Evolutionary conservation across 37 sponge, comb jelly and placozoan species (phyloP).

Genomic region (Chondrosia reniformis): DNA sequence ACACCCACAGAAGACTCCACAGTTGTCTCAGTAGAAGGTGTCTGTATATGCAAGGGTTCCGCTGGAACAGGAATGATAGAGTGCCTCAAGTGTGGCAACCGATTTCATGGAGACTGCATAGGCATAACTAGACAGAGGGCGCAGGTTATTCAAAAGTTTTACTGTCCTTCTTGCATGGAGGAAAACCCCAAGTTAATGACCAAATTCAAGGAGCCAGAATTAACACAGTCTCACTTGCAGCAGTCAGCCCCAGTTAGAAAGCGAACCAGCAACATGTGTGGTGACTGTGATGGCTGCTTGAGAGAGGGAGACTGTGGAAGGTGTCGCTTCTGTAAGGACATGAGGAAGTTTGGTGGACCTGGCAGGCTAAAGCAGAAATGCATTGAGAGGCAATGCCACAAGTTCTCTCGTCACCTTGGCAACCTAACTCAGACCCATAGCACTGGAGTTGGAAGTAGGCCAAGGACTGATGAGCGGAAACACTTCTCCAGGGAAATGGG

Average conservation of each 20-base stretch:
- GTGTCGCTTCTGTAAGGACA: constrained; percentile 82
- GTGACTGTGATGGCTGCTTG: constrained; percentile 66
- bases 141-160: constrained; percentile 42
- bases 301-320: constrained; percentile 55
- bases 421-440: background rate
- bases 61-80: constrained; percentile 31
- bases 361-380: constrained; percentile 77
- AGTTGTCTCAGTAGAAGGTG: background rate
- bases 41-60: background rate
- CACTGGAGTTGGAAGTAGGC: background rate
- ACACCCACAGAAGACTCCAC: background rate
- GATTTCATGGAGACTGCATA: constrained; percentile 73
- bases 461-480: too few relatives aligned
- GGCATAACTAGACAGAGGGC: constrained; percentile 57
- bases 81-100: constrained; percentile 50
- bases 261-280: constrained; percentile 38
- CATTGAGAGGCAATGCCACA: constrained; percentile 68
- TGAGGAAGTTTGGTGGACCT: constrained; percentile 83
- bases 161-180: constrained; percentile 52
- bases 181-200: constrained; percentile 36
- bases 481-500: background rate
- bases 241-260: constrained; percentile 1
- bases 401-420: constrained; percentile 41
- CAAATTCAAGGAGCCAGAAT: constrained; percentile 19
- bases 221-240: background rate